A percentile compares a stretch with the other conserved stretches of the same genome.
These are phyloP conservation scores for Stenoptilia bipunctidactyla DNA, from an alignment of 2,888 invertebrate genomes.

Conservation along the genomic window DNA sequence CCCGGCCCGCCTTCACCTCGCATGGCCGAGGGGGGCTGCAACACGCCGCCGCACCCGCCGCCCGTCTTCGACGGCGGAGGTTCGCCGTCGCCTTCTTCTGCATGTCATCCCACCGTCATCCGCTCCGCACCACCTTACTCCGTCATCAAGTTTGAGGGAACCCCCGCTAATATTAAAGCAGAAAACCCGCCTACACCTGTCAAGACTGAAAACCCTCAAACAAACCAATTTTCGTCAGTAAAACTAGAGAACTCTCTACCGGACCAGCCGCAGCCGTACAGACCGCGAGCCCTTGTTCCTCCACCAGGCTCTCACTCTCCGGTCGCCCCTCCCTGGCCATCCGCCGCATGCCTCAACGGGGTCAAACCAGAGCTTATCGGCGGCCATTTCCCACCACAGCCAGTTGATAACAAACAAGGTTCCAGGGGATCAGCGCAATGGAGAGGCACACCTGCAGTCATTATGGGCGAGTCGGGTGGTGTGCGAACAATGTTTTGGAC, in stretches of 20 bases:
- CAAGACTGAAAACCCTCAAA: constrained; percentile 37
- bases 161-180: constrained; percentile 37
- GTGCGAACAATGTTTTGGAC: constrained; percentile 81
- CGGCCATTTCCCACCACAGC: constrained; percentile 64
- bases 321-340: constrained; percentile 66
- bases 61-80: constrained; percentile 65
- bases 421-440: constrained; percentile 51
- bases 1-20: constrained; percentile 88
- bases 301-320: constrained; percentile 50
- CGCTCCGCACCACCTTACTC: constrained; percentile 71
- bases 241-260: constrained; percentile 45
- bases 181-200: constrained; percentile 36
- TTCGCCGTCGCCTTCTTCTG: constrained; percentile 50
- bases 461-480: constrained; percentile 94
- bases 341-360: constrained; percentile 79
- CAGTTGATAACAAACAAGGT: constrained; percentile 47
- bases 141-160: constrained; percentile 73
- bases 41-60: constrained; percentile 72
- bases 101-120: constrained; percentile 66
- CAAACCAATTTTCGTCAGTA: constrained; percentile 54
- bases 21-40: constrained; percentile 77
- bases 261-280: constrained; percentile 42
- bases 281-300: constrained; percentile 49
- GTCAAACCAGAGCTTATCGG: constrained; percentile 88
- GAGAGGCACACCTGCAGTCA: constrained; percentile 86